Percentiles rank a stretch among this genome's conserved stretches.
These are phyloP conservation scores for Pangasius sanitwongsei DNA, from an alignment of 2,797 vertebrate genomes.

Conservation along the genomic window DNA sequence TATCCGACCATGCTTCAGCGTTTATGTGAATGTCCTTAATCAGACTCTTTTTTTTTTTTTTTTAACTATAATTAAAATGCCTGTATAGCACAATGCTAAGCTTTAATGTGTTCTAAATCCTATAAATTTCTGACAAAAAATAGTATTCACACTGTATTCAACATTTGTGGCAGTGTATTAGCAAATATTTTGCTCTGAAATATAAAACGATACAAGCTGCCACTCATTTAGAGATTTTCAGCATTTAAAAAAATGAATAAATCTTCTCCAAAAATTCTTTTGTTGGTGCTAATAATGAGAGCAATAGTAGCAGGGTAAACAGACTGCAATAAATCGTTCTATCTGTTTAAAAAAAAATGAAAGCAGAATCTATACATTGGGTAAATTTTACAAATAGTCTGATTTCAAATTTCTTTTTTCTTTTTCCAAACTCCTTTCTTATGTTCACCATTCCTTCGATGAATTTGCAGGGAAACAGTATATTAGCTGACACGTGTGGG, in stretches of 20 bases:
- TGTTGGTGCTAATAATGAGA: neutral
- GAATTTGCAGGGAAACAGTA: neutral
- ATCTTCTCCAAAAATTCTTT: neutral
- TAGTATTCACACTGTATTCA: too few relatives aligned
- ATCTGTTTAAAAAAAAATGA: neutral
- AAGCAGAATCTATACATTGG: neutral
- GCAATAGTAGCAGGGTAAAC: neutral
- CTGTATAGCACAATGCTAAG: neutral
- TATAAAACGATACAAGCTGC: neutral
- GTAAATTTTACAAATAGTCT: neutral
- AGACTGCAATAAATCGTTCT: neutral
- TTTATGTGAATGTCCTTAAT: too few relatives aligned
- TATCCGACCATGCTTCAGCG: neutral
- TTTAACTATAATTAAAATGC: neutral
- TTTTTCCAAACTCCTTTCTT: too few relatives aligned
- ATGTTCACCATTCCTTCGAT: neutral
- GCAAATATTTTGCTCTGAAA: neutral
- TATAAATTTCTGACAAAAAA: neutral
- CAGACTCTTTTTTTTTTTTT: neutral
- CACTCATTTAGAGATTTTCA: neutral
- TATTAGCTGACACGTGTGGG: constrained; percentile 36
- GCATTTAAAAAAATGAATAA: neutral
- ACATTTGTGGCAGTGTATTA: neutral
- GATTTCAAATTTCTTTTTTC: neutral
- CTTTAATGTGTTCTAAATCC: neutral